Evolutionary conservation across 1,140 invertebrate species (phyloP), one percentile per base, ranked within the genome.

Genomic region (Cherax quadricarinatus): DNA sequence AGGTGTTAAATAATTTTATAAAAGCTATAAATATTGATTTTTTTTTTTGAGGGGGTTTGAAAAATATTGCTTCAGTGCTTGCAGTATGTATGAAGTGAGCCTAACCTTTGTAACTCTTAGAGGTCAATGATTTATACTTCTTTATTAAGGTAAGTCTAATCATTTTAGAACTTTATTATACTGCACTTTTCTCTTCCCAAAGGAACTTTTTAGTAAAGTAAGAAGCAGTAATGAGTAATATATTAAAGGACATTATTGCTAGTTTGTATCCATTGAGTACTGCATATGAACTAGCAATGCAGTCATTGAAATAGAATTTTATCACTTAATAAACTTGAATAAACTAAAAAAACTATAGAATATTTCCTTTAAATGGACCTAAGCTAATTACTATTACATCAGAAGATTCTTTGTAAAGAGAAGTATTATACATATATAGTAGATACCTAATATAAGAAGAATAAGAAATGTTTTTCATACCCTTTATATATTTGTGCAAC

Each of bases 401-500:
- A 70, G 81, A 75, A 84, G 62, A 83, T 84, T 70, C 81, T 90
- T 90, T 83, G 75, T 57, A 81, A 66, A 14, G 81, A 75, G 60
- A 70, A 73, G 80, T 57, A 83, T 84, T 21, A 83, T 78, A 90
- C 48, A 83, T 78, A 90, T 70, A 84, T 78, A 78, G 48, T 70
- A 84, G 10, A 70, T 80, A 24, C 88, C 49, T 60, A 21, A 51
- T 82, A 16, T 84, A 53, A 79, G 49, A 84, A 66, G 87, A 48
- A 86, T 86, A 86, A 81, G 60, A 82, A 82, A 82, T 57, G 62
- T 86, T 91, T 91, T 86, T 86, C 75, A 91, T 86, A 86, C 89
- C 90, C 90, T 91, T 91, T 91, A 81, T 91, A 91, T 91, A 91
- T 78, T 87, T 91, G 90, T 91, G 90, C 75, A 91, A 91, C 57